Conservation (phyloP, 1,140 invertebrate species). For the Vollenhovia emeryi region DNA sequence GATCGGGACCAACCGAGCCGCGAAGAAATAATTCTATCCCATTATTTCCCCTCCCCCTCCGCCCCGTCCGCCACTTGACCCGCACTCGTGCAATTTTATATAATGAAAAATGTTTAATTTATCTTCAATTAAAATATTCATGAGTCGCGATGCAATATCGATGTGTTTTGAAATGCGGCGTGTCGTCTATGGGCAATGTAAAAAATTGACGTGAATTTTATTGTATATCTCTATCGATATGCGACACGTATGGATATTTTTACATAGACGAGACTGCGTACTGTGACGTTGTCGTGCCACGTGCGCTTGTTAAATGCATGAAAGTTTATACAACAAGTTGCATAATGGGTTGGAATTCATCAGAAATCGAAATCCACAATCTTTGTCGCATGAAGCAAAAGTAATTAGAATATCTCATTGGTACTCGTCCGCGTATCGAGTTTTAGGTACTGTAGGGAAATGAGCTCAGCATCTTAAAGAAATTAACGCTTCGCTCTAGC, state of each 20-base stretch:
- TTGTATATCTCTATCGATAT: background rate
- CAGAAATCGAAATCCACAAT: background rate
- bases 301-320: background rate
- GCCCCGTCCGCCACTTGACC: background rate
- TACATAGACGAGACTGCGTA: background rate
- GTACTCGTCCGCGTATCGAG: background rate
- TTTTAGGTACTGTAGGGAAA: background rate
- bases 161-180: background rate
- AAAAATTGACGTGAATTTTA: constrained; percentile 14
- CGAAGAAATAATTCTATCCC: background rate
- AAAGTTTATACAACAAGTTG: background rate
- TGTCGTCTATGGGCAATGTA: background rate
- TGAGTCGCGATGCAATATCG: background rate
- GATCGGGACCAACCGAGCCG: background rate
- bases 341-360: background rate
- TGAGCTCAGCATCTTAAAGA: background rate
- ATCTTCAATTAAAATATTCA: constrained; percentile 12
- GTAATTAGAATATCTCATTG: background rate
- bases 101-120: constrained; percentile 21
- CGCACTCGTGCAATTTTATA: background rate
- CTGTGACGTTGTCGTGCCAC: background rate
- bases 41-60: background rate
- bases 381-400: background rate
- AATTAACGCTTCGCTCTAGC: background rate
- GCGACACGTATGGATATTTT: background rate